These are phyloP conservation scores for Anthopleura xanthogrammica DNA, from an alignment of 92 coral and sea anemone genomes.

Conservation along the genomic window DNA sequence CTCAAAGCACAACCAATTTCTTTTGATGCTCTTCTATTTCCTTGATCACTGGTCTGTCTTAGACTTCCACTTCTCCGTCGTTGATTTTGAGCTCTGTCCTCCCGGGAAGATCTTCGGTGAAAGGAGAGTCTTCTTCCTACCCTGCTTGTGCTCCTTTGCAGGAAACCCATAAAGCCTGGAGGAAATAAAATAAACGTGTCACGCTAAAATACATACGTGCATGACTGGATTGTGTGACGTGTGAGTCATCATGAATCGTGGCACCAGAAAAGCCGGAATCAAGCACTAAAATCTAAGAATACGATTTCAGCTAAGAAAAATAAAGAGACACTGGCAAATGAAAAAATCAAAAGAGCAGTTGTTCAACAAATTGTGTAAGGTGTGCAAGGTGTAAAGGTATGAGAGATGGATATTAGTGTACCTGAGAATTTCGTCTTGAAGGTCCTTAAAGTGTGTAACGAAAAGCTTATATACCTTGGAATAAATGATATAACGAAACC, in stretches of 20 bases:
- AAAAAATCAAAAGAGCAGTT: not conserved
- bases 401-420: not conserved
- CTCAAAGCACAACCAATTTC: conserved; percentile 81
- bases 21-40: conserved; percentile 6
- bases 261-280: not conserved
- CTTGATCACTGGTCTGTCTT: not conserved
- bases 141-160: conserved; percentile 35
- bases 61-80: conserved; percentile 21
- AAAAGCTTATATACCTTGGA: not conserved
- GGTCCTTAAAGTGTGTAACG: not conserved
- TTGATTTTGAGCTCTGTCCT: conserved; percentile 25
- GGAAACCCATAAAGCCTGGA: conserved; percentile 54
- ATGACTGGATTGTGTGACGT: conserved; percentile 9
- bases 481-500: not conserved
- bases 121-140: conserved; percentile 40
- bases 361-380: not conserved
- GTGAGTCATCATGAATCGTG: not conserved
- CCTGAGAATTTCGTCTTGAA: conserved; percentile 37
- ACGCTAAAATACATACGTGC: not conserved
- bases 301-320: too few species aligned
- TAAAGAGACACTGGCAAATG: not conserved
- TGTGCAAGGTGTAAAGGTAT: not conserved
- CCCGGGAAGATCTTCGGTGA: conserved; percentile 48
- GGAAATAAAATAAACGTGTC: not conserved
- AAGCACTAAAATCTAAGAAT: too few species aligned